Conservation (phyloP, 2,113 vertebrate species). For the Paramormyrops kingsleyae region DNA sequence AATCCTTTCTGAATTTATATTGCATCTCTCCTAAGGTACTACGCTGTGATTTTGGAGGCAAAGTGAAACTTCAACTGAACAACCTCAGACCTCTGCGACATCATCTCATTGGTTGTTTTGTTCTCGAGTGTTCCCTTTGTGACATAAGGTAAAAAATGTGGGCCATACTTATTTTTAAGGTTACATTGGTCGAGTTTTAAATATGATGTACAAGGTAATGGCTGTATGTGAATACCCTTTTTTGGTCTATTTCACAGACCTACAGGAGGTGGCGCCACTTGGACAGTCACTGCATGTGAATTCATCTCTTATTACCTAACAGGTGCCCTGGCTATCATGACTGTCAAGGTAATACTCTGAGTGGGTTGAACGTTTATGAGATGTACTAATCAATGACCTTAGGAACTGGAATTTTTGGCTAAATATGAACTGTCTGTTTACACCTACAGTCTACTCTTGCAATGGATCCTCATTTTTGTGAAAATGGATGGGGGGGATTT, state of each 20-base stretch:
- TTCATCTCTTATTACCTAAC: conserved; percentile 66
- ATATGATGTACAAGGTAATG: neutral
- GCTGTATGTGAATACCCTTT: neutral
- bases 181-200: neutral
- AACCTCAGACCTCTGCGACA: conserved; percentile 67
- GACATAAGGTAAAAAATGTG: conserved; percentile 69
- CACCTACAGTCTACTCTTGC: no score
- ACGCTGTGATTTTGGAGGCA: conserved; percentile 76
- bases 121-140: conserved; percentile 72
- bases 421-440: neutral
- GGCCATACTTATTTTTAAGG: neutral
- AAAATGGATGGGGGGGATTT: neutral
- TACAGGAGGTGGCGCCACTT: conserved; percentile 72
- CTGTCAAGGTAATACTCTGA: conserved; percentile 63
- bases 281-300: conserved; percentile 87
- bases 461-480: neutral
- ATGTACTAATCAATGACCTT: neutral
- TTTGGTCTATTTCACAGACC: conserved; percentile 59
- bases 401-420: neutral
- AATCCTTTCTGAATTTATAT: neutral
- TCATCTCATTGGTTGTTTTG: conserved; percentile 57
- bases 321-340: conserved; percentile 62
- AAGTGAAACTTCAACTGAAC: conserved; percentile 53
- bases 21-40: conserved; percentile 60
- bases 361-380: neutral